Evolutionary conservation across 2,113 vertebrate species (phyloP), one percentile per base, ranked within the genome.

Genomic region (Entosphenus tridentatus): DNA sequence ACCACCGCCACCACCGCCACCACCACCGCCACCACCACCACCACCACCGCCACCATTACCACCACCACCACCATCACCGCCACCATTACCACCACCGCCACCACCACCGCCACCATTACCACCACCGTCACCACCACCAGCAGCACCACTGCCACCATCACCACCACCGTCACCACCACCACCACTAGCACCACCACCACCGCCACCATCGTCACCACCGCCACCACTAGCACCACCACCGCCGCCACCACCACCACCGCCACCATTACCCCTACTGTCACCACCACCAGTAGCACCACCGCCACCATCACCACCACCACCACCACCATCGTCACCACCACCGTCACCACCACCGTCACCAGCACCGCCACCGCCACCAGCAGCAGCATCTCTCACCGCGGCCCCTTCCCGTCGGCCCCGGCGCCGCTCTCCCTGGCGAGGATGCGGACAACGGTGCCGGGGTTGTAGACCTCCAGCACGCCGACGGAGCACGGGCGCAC

Each of bases 401-500:
- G 57, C 56, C 57, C 62, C 18, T 56, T 57, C 39, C 39, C 39
- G 39, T 39, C 39, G 39, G 39, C 39, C 39, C 39, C 39, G 5
- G 39, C 39, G 39, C 39, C 39, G 39, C 39, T 39, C 39, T 39
- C 39, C 59, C 59, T 65, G 59, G 95, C 95, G 76, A 95, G 78
- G 78, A 98, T 95, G 79, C 85, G 85, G 71, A 95, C 81, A 8
- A 98, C 83, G 62, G 89, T 87, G 74, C 95, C 95, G 21, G 95
- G 95, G 73, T 98, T 90, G 75, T 97, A 97, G 0, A 92, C 96
- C 80, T 98, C 95, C 76, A 98, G 79, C 71, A 98, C 83, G 57
- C 92, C 88, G 75, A 98, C 81, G 10, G 88, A 84, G 10, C 87
- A 95, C 54, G 95, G 95, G 77, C 93, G 96, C 58, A 98, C 89